Base-by-base conservation (phyloP, 2,888 invertebrate species). In the Chaitophorus viminalis region DNA sequence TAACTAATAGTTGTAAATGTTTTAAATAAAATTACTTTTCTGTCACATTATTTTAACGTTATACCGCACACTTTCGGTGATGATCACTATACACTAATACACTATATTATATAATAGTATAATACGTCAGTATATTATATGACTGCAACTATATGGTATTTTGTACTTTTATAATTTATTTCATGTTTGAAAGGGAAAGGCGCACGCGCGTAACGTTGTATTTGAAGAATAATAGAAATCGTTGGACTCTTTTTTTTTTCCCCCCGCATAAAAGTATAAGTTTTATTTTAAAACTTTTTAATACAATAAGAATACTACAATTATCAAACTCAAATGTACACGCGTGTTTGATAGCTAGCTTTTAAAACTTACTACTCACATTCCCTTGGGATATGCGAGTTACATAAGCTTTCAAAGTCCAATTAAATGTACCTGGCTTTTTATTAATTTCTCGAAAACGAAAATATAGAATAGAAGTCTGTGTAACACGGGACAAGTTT, bases 271-370 rank as follows among this genome's bases (percentile, higher is more conserved):
- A 29, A 18, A 17, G 18, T 8, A 75, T 29, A 76, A 31, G 39
- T 76, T n/a, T 60, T 76, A 65, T 46, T 76, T 29, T 76, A 76
- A 76, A 84, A 84, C 76, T 84, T 84, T 68, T 84, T 46, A 84
- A 84, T 46, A 18, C 36, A 84, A 76, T 76, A 84, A 84, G 25
- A 76, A 75, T 25, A n/a, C 46, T 46, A 65, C 65, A 75, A 75
- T 65, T 83, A 83, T 83, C 21, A 29, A 39, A 76, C 18, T 76
- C 39, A 76, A 65, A 76, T 36, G 31, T 68, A 33, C 9, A 31
- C 65, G 76, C n/a, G 46, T 84, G 65, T 84, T 75, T 76, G 65
- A 76, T 76, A 46, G 25, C 33, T 68, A 46, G 65, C 65, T 84
- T 84, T 76, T 76, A 68, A 76, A 68, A 84, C 76, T 84, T 84